Percentiles rank a stretch among this genome's conserved stretches.
phyloP scores from a whole-genome alignment of 2,888 invertebrate species.

The Brachyopa scutellaris region DNA sequence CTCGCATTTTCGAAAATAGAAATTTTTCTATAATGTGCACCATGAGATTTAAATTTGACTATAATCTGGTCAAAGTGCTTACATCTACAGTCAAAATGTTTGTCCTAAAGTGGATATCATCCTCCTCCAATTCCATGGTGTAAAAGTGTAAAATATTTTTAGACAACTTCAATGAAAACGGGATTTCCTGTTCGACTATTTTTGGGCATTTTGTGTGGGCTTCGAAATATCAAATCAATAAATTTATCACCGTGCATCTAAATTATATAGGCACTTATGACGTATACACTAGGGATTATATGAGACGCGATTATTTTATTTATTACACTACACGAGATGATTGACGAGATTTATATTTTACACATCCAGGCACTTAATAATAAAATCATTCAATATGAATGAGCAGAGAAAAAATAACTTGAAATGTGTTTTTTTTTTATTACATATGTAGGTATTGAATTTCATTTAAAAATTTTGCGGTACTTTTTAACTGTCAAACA shows the following conservation, averaged over 20 bases:
- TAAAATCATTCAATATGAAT: no score
- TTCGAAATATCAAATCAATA: background rate
- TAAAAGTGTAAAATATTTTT: background rate
- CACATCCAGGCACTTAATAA: no score
- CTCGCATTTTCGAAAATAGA: background rate
- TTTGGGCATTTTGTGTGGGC: background rate
- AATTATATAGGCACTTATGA: background rate
- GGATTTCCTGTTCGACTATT: conserved; percentile 1
- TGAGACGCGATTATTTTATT: background rate
- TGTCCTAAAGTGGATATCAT: no score
- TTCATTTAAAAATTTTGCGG: no score
- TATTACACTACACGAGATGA: background rate
- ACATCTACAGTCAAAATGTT: background rate
- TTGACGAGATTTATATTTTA: no score
- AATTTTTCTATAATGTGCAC: background rate
- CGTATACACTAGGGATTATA: background rate
- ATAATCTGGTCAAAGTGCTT: background rate
- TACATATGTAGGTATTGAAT: no score
- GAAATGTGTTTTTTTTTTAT: no score
- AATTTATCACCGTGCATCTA: background rate
- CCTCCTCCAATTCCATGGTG: background rate
- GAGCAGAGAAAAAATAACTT: no score
- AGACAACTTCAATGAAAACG: background rate
- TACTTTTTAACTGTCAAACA: no score
- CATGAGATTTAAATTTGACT: conserved; percentile 1